Percentiles rank a stretch among this genome's conserved stretches.
These are phyloP conservation scores for Leucoraja erinaceus DNA, from an alignment of 2,113 vertebrate species.

Conservation along the genomic window DNA sequence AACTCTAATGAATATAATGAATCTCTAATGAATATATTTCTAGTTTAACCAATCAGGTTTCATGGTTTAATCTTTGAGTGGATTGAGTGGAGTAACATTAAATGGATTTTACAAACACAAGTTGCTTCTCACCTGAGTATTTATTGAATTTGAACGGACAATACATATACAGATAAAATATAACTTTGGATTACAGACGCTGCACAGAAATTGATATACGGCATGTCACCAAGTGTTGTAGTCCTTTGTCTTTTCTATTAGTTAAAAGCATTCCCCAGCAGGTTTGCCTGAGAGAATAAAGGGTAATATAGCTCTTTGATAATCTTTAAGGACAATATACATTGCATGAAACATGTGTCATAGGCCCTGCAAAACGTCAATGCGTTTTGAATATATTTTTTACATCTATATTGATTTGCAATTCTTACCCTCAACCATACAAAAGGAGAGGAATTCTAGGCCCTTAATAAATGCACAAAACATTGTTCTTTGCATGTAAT, in stretches of 20 bases:
- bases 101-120: neutral
- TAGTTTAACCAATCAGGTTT: neutral
- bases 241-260: neutral
- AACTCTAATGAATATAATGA: neutral
- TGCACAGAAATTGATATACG: conserved; percentile 10
- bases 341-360: neutral
- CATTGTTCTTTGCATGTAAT: too few relatives aligned
- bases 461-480: too few relatives aligned
- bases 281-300: neutral
- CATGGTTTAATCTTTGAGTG: neutral
- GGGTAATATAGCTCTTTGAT: neutral
- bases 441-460: neutral
- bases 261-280: neutral
- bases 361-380: neutral
- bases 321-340: neutral
- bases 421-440: neutral
- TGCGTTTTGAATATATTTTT: neutral
- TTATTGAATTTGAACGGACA: neutral
- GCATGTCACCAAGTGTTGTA: neutral
- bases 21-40: neutral
- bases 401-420: neutral
- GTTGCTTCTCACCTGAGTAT: neutral
- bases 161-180: too few relatives aligned
- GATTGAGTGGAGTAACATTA: neutral
- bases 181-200: neutral